Evolutionary conservation across 2,888 invertebrate genomes (phyloP).

Genomic region (Strigamia crassipes): DNA sequence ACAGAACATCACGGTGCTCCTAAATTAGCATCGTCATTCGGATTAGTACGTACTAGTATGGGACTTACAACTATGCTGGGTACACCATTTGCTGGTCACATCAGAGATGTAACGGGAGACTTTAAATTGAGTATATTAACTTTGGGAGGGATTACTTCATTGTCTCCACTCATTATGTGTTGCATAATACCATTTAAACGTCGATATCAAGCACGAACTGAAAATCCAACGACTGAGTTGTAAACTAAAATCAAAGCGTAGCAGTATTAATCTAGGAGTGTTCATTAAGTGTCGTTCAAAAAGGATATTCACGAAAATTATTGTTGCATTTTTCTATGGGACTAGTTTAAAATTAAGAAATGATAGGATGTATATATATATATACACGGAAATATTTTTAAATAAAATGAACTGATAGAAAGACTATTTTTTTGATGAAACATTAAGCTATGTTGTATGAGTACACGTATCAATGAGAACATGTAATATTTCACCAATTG

Average conservation of each 20-base stretch:
- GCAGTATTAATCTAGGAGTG: no score
- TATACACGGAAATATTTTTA: no score
- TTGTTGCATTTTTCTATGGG: no score
- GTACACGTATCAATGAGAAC: no score
- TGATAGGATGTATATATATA: no score
- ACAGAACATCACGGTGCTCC: conserved; percentile 77
- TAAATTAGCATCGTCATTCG: conserved; percentile 75
- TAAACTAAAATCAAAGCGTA: neutral
- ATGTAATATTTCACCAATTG: no score
- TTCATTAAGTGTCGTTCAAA: no score
- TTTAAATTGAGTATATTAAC: neutral
- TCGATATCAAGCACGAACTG: neutral
- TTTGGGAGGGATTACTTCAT: neutral
- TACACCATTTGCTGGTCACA: neutral
- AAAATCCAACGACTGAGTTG: neutral
- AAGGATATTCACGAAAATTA: no score
- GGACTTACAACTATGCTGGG: conserved; percentile 74
- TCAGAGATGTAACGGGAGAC: neutral
- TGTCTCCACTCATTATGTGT: conserved; percentile 62
- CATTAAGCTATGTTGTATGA: no score
- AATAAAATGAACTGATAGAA: no score
- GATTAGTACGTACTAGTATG: conserved; percentile 76
- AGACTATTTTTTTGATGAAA: no score
- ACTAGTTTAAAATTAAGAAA: no score
- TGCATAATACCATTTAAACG: neutral